These are phyloP conservation scores for Entelurus aequoreus DNA, from an alignment of 2,113 vertebrate species.

Conservation along the genomic window DNA sequence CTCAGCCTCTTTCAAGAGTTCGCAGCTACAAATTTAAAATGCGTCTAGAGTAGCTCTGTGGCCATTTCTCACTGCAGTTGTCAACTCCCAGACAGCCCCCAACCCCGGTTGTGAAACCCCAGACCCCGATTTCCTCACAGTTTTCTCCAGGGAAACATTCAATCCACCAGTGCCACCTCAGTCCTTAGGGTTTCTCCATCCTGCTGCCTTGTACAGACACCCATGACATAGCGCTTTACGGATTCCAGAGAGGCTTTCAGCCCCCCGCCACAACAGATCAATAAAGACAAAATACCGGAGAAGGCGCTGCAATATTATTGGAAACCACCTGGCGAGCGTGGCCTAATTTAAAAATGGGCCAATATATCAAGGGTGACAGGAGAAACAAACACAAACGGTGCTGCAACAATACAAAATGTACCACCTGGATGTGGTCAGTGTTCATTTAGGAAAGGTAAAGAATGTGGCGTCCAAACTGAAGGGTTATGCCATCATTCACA, in stretches of 20 bases:
- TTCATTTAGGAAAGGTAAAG: neutral
- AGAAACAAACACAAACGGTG: neutral
- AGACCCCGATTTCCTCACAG: neutral
- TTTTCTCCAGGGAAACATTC: neutral
- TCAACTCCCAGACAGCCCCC: neutral
- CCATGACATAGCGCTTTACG: conserved; percentile 1
- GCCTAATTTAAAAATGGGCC: conserved; percentile 6
- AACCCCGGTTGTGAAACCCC: neutral
- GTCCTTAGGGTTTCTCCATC: neutral
- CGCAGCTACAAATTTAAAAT: conserved; percentile 2
- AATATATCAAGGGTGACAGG: conserved; percentile 1
- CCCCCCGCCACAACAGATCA: conserved; percentile 4
- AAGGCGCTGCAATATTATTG: conserved; percentile 4
- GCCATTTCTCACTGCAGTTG: neutral
- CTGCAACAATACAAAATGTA: neutral
- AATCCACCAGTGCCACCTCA: neutral
- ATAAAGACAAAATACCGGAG: conserved; percentile 9
- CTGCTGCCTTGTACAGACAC: neutral
- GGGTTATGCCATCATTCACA: too few species aligned
- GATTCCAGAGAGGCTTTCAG: neutral
- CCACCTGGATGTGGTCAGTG: neutral
- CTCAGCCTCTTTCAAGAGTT: neutral
- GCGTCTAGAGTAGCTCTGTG: neutral
- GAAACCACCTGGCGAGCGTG: conserved; percentile 9
- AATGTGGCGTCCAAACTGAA: too few species aligned